These are phyloP conservation scores for Sphaeridia pumilis DNA, from an alignment of 2,888 invertebrate genomes.

Conservation along the genomic window DNA sequence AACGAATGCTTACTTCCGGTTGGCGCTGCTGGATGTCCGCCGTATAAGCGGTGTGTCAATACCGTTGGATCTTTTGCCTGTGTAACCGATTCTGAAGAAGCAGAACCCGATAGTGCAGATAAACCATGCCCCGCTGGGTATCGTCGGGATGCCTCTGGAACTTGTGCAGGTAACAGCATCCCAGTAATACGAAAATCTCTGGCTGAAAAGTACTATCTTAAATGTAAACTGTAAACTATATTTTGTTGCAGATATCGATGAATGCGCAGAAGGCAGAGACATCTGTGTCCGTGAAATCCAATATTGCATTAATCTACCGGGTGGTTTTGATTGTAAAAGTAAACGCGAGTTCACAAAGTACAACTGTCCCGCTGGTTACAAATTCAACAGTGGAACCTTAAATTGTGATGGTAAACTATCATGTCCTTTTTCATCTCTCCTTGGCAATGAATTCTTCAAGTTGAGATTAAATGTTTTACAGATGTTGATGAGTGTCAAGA, in stretches of 20 bases:
- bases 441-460: background rate
- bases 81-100: conserved; percentile 32
- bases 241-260: conserved; percentile 53
- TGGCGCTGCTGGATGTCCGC: conserved; percentile 45
- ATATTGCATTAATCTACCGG: conserved; percentile 56
- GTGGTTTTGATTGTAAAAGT: conserved; percentile 39
- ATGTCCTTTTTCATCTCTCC: background rate
- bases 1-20: conserved; percentile 55
- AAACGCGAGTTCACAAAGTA: conserved; percentile 37
- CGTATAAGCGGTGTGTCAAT: conserved; percentile 42
- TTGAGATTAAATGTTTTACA: conserved; percentile 35
- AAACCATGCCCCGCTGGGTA: conserved; percentile 38
- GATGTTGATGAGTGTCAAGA: conserved; percentile 60
- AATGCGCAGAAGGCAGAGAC: conserved; percentile 53
- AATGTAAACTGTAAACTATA: background rate
- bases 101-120: conserved; percentile 23
- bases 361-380: conserved; percentile 39
- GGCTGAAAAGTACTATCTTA: background rate
- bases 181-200: no score
- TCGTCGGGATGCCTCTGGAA: conserved; percentile 25
- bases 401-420: conserved; percentile 37
- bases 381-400: conserved; percentile 37
- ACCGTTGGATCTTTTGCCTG: conserved; percentile 43
- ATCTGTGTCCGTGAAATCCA: conserved; percentile 55
- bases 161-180: conserved; percentile 34